A percentile compares a stretch with the other conserved stretches of the same genome.
Conservation (phyloP, 2,888 invertebrate genomes). For the Rugalucina vietnamica region DNA sequence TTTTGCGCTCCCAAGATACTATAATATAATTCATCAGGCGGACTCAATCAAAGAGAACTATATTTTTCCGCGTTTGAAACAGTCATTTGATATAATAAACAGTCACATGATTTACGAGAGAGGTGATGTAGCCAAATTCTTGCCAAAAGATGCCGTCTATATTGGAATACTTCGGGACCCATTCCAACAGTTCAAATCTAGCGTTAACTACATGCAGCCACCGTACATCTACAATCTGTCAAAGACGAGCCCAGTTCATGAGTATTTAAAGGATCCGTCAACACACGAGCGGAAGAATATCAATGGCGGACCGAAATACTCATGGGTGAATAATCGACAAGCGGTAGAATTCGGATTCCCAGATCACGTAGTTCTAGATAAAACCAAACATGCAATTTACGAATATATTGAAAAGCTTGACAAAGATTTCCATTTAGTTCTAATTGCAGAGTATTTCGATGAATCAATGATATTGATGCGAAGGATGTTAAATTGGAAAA, state of each 20-base stretch:
- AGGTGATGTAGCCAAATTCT: constrained; percentile 46
- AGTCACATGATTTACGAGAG: constrained; percentile 68
- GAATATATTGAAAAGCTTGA: constrained; percentile 64
- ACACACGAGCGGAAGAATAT: constrained; percentile 39
- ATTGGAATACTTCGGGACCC: constrained; percentile 69
- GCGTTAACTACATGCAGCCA: constrained; percentile 64
- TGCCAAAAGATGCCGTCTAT: constrained; percentile 60
- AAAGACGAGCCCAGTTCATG: constrained; percentile 49
- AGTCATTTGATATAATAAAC: constrained; percentile 63
- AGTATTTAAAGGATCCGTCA: constrained; percentile 59
- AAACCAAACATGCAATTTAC: constrained; percentile 48
- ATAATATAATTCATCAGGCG: constrained; percentile 57
- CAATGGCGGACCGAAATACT: constrained; percentile 31
- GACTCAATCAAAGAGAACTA: constrained; percentile 47
- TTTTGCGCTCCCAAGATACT: constrained; percentile 60
- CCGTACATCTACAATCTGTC: constrained; percentile 57
- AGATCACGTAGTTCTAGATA: constrained; percentile 45
- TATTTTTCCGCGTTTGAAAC: constrained; percentile 57
- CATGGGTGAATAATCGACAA: constrained; percentile 67
- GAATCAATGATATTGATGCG: constrained; percentile 72
- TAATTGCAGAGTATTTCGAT: constrained; percentile 72
- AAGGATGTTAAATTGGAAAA: constrained; percentile 67
- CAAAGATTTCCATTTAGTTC: constrained; percentile 67
- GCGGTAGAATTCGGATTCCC: constrained; percentile 68
- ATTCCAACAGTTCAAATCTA: constrained; percentile 65